A percentile compares a stretch with the other conserved stretches of the same genome.
These are phyloP conservation scores for Tachysurus fulvidraco DNA, from an alignment of 2,113 vertebrate genomes.

Conservation along the genomic window DNA sequence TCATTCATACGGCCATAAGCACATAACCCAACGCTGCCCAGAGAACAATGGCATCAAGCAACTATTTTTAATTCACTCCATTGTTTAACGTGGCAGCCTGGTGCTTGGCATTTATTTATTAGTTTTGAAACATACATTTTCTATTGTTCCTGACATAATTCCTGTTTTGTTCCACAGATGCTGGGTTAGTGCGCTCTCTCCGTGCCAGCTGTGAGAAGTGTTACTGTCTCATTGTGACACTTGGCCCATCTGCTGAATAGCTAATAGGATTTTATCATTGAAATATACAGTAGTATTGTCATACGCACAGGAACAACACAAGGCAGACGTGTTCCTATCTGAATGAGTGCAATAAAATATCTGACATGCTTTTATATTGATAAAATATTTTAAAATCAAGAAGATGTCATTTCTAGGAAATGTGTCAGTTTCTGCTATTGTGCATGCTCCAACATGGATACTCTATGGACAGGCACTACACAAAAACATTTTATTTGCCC, in stretches of 20 bases:
- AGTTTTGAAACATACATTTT: conserved; percentile 63
- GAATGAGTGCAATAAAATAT: not conserved
- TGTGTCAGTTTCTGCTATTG: not conserved
- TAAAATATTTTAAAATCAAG: not conserved
- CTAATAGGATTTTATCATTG: conserved; percentile 77
- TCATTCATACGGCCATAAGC: conserved; percentile 52
- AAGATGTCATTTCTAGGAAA: not conserved
- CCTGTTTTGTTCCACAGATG: conserved; percentile 64
- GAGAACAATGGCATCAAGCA: conserved; percentile 61
- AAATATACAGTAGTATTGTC: conserved; percentile 71
- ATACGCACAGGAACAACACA: conserved; percentile 9
- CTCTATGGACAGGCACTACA: not conserved
- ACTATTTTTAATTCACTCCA: conserved; percentile 53
- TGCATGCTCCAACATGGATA: not conserved
- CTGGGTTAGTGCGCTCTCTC: conserved; percentile 60
- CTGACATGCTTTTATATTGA: not conserved
- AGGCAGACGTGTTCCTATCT: not conserved
- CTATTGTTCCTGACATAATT: conserved; percentile 56
- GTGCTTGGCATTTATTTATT: conserved; percentile 60
- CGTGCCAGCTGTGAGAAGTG: conserved; percentile 72
- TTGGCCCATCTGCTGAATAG: conserved; percentile 72
- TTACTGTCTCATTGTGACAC: conserved; percentile 60
- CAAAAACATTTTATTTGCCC: not conserved
- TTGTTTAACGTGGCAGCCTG: conserved; percentile 54
- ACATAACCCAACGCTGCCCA: conserved; percentile 48